Evolutionary conservation across 2,888 invertebrate species (phyloP).

Genomic region (Dinocampus coccinellae): DNA sequence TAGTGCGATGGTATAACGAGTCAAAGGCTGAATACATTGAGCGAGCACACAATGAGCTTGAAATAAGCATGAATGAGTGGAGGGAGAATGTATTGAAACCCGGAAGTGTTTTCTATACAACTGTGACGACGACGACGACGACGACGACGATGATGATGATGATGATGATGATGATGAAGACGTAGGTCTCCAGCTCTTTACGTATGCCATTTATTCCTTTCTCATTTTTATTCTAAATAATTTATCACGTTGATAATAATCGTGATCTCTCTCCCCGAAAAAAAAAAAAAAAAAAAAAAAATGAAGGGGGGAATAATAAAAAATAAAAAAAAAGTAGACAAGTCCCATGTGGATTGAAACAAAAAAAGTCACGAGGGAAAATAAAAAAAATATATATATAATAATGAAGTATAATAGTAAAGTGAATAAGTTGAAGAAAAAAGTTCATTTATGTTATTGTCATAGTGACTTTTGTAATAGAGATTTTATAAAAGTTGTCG

Average conservation of each 20-base stretch:
- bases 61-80: slow-evolving; percentile 67
- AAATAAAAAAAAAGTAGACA: too few species aligned
- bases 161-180: background rate
- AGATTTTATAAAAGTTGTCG: background rate
- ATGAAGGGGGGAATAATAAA: background rate
- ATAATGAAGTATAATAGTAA: too few species aligned
- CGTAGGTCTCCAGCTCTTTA: background rate
- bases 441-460: too few species aligned
- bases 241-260: slow-evolving; percentile 52
- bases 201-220: background rate
- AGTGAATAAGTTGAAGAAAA: too few species aligned
- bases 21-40: slow-evolving; percentile 64
- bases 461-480: background rate
- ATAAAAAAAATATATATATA: too few species aligned
- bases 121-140: slow-evolving; percentile 6
- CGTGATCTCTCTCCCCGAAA: background rate
- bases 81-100: slow-evolving; percentile 53
- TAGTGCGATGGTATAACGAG: slow-evolving; percentile 46
- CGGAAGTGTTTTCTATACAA: slow-evolving; percentile 25
- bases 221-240: slow-evolving; percentile 52
- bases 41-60: slow-evolving; percentile 65
- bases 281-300: background rate
- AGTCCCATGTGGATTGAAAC: background rate
- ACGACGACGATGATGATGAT: background rate
- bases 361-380: background rate